Conservation (phyloP, 1,140 invertebrate genomes). For the Trachelipus rathkii region DNA sequence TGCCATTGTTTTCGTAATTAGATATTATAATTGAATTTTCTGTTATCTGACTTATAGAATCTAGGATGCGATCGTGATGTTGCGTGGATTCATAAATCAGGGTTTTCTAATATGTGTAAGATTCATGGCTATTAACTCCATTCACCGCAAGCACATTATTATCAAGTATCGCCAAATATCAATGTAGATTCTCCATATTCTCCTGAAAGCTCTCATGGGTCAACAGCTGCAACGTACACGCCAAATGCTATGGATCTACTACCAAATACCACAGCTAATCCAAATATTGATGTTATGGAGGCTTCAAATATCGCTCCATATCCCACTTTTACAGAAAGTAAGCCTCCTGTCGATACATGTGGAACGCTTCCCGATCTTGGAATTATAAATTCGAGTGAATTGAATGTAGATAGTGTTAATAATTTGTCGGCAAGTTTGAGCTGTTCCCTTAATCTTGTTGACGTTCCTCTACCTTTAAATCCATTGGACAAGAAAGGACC, state of each 20-base stretch:
- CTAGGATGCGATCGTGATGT: too few relatives aligned
- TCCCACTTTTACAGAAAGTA: background rate
- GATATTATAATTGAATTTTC: too few relatives aligned
- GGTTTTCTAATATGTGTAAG: too few relatives aligned
- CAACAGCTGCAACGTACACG: background rate
- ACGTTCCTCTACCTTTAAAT: background rate
- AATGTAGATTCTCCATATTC: background rate
- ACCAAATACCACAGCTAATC: background rate
- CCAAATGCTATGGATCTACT: background rate
- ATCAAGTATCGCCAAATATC: too few relatives aligned
- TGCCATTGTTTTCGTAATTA: too few relatives aligned
- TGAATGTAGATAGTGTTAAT: constrained; percentile 1
- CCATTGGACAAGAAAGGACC: background rate
- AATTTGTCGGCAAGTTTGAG: background rate
- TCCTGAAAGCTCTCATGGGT: background rate
- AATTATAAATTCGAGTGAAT: background rate
- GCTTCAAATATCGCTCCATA: background rate
- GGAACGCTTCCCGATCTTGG: background rate
- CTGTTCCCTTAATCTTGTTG: background rate
- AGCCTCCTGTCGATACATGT: background rate
- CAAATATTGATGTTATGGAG: background rate
- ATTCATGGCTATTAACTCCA: too few relatives aligned
- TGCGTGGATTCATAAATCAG: too few relatives aligned
- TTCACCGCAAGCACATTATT: too few relatives aligned
- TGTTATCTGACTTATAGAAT: too few relatives aligned